Percentiles rank a stretch among this genome's conserved stretches.
phyloP scores from a whole-genome alignment of 2,113 vertebrate species.

The Arothron firmamentum region DNA sequence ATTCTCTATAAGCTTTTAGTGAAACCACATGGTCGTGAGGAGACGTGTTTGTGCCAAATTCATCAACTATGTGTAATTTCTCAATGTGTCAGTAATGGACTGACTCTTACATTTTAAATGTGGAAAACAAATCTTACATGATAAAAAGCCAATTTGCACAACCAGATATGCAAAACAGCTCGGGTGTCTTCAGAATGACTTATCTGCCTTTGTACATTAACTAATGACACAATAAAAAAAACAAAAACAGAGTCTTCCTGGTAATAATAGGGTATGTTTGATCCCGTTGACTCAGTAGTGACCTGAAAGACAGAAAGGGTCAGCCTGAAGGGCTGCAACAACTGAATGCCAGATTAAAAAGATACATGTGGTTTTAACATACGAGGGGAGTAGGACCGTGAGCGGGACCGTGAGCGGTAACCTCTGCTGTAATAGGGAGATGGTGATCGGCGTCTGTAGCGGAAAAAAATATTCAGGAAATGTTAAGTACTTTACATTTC shows the following conservation, averaged over 20 bases:
- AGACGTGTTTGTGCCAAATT: too few relatives aligned
- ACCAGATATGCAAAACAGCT: too few relatives aligned
- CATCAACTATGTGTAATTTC: too few relatives aligned
- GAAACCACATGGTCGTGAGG: too few relatives aligned
- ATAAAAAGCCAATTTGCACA: too few relatives aligned
- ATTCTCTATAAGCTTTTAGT: too few relatives aligned
- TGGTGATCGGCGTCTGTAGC: conserved; percentile 83
- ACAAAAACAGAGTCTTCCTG: conserved; percentile 16
- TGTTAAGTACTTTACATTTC: neutral
- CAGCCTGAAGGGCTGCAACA: neutral
- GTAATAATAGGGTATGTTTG: conserved; percentile 23
- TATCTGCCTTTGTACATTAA: neutral
- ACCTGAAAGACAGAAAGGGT: conserved; percentile 27
- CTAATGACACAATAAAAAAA: conserved; percentile 1
- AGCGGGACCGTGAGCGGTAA: conserved; percentile 88
- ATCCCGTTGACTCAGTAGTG: conserved; percentile 54
- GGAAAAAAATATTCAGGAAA: neutral
- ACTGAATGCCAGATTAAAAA: neutral
- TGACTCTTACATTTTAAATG: too few relatives aligned
- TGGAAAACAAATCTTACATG: too few relatives aligned
- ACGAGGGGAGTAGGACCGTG: conserved; percentile 92
- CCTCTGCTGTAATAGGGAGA: conserved; percentile 90
- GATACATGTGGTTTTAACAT: conserved; percentile 59
- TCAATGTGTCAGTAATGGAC: too few relatives aligned
- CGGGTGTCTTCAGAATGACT: neutral